Evolutionary conservation across 2,888 invertebrate genomes (phyloP).

Genomic region (Pecten maximus): DNA sequence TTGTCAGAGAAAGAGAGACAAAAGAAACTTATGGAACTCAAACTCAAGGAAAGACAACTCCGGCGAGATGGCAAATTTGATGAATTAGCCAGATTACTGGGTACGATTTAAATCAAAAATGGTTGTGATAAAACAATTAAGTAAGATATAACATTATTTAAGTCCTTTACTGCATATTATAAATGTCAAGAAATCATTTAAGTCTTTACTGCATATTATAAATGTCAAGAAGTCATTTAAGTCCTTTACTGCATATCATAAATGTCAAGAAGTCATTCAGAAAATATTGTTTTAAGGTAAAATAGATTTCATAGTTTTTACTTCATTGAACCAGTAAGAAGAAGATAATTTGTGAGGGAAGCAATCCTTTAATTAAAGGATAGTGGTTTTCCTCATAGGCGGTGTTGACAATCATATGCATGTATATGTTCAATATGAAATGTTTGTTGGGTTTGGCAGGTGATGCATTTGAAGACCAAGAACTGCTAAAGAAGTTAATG

Average conservation of each 20-base stretch:
- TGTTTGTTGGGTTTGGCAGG: constrained; percentile 58
- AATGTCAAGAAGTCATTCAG: no score
- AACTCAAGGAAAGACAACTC: constrained; percentile 70
- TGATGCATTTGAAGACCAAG: constrained; percentile 70
- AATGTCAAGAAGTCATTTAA: no score
- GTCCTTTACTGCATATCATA: no score
- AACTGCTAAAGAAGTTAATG: constrained; percentile 70
- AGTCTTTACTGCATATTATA: no score
- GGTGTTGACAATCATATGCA: neutral
- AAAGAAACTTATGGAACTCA: constrained; percentile 70
- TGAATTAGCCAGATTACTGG: constrained; percentile 68
- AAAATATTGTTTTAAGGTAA: no score
- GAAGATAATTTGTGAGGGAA: neutral
- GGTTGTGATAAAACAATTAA: neutral
- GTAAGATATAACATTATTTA: neutral
- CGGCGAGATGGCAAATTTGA: constrained; percentile 70
- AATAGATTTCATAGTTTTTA: no score
- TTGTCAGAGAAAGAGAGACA: constrained; percentile 75
- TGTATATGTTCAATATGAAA: neutral
- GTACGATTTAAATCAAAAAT: constrained; percentile 33
- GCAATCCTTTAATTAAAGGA: neutral
- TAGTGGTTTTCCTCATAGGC: neutral
- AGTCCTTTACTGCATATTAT: neutral
- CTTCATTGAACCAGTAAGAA: neutral
- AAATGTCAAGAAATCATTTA: no score